phyloP scores from a whole-genome alignment of 2,888 invertebrate species.

The Abscondita cerata region DNA sequence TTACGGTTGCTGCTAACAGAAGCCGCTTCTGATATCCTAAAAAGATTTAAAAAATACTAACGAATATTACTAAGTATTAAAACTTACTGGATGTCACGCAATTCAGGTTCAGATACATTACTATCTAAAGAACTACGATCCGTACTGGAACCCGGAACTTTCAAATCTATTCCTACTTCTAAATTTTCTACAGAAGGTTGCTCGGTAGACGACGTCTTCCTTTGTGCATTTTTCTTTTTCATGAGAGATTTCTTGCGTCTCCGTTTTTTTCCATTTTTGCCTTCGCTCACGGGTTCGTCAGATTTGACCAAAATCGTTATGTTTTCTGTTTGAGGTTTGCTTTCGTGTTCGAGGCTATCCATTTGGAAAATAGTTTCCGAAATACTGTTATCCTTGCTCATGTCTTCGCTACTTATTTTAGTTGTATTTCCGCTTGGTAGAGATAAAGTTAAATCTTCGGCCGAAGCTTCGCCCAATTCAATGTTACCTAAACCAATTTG shows the following conservation, averaged over 20 bases:
- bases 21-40: slow-evolving; percentile 34
- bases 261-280: slow-evolving; percentile 73
- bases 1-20: slow-evolving; percentile 40
- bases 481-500: slow-evolving; percentile 58
- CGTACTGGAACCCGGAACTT: slow-evolving; percentile 51
- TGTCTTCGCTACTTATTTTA: slow-evolving; percentile 53
- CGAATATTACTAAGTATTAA: not conserved
- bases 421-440: slow-evolving; percentile 45
- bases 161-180: slow-evolving; percentile 59
- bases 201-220: slow-evolving; percentile 70
- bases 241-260: slow-evolving; percentile 79
- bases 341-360: slow-evolving; percentile 66
- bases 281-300: slow-evolving; percentile 56
- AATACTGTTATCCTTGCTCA: slow-evolving; percentile 55
- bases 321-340: slow-evolving; percentile 48
- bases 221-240: slow-evolving; percentile 74
- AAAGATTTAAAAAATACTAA: slow-evolving; percentile 8
- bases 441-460: slow-evolving; percentile 54
- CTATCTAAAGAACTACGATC: slow-evolving; percentile 57
- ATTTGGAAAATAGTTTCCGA: slow-evolving; percentile 73
- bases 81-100: slow-evolving; percentile 56
- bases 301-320: slow-evolving; percentile 18
- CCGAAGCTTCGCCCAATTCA: slow-evolving; percentile 54
- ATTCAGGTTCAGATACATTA: slow-evolving; percentile 55
- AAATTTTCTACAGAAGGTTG: slow-evolving; percentile 60